Evolutionary conservation across 1,140 invertebrate genomes (phyloP), one percentile per base, ranked within the genome.

Genomic region (Zaprionus davidi): DNA sequence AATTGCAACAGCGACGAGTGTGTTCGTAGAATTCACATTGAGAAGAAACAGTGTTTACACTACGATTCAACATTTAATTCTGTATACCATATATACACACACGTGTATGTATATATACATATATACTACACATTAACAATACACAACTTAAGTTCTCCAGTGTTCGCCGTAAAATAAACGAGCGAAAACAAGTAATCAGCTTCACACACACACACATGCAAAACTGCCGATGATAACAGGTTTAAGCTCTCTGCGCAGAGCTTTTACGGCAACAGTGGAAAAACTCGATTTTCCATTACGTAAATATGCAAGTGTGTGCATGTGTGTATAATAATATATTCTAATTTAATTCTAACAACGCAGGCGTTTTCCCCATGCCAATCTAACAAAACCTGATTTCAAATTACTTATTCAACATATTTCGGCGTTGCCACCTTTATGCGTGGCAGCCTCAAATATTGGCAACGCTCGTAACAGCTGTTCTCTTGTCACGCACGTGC

Each of bases 191-290:
- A 75, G 49, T 71, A 78, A 71, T 38, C 65, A 55, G 56, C 34
- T 44, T 64, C n/a, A 31, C 22, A 31, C 41, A 53, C 44, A 74
- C 41, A 64, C 15, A 53, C 53, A 38, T 28, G n/a, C 13, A 64
- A 20, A 24, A 51, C 44, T 11, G 53, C 49, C 44, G 38, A 59
- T 82, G 85, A 88, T 90, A 88, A 88, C 85, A 88, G 85, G 85
- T 88, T 88, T 88, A 67, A 77, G 85, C 76, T 79, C 49, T 70
- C 5, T 22, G 71, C 67, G 56, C 20, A 65, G 55, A 88, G 78
- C 78, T 76, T 65, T 65, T n/a, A 59, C 41, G 17, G 5, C 28
- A 46, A n/a, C 26, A 28, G 7, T 20, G 36, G 22, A 24, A 31
- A 24, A 57, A 58, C 53, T 12, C 4, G 22, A 68, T 59, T 49